Base-by-base conservation (phyloP, 2,888 invertebrate species). In the Xanthorhoe spadicearia region DNA sequence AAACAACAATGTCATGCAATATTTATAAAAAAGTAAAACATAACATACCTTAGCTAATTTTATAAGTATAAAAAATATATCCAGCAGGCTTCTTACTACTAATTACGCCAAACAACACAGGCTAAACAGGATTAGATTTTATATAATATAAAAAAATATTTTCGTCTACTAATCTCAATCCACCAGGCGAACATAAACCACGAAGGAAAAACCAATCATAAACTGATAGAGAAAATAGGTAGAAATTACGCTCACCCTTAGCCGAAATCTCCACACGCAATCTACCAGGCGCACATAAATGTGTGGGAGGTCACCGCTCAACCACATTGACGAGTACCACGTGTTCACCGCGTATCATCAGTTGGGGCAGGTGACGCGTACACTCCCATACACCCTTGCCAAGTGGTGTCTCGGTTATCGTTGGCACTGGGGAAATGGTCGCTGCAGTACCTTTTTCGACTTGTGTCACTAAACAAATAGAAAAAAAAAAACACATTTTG, bases 291-390 rank as follows among this genome's bases (percentile, higher is more conserved):
- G 55, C 59, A 19, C 66, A 64, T 52, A 58, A 58, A 19, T 23
- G 5, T 1, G 9, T 10, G 48, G 35, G 64, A 66, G 72, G 32
- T 85, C 80, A 87, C 55, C 84, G 81, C 61, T 85, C 82, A 5
- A 88, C 81, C 1, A 92, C 75, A 57, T 88, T 89, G 63, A 96
- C 89, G 58, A 95, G 80, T 35, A 95, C 96, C 49, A 97, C 93
- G 79, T 97, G 96, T 80, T 97, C 97, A 0, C 97, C 97, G 52
- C 97, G 94, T 61, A 97, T 87, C 85, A 97, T 78, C 77, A 97
- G 77, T 85, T 96, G 96, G 0, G 95, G 93, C 17, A 97, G 86
- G 74, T 94, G 93, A 49, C 97, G 93, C 46, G 94, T 94, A 85
- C 96, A 95, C 82, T 95, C 94, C 84, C 96, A 95, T 57, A 94